phyloP scores from a whole-genome alignment of 1,140 invertebrate genomes.

The Leptinotarsa lineolata region DNA sequence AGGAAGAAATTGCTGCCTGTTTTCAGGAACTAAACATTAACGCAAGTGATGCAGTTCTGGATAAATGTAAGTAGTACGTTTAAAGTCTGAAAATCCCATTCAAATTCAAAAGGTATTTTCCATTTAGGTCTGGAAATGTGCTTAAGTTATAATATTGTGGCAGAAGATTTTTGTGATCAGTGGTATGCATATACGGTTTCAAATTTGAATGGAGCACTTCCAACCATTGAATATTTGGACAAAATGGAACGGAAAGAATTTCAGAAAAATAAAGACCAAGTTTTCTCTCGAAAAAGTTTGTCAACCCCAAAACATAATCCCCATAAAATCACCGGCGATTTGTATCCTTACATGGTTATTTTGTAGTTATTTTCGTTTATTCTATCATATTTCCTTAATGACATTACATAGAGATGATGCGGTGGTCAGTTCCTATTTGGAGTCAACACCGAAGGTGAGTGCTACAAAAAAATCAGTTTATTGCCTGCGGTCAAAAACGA shows the following conservation, averaged over 20 bases:
- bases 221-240: constrained; percentile 61
- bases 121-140: constrained; percentile 63
- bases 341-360: constrained; percentile 12
- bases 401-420: constrained; percentile 13
- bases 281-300: constrained; percentile 35
- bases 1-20: constrained; percentile 20
- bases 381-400: constrained; percentile 27
- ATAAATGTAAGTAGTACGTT: constrained; percentile 37
- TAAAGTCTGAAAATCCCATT: constrained; percentile 23
- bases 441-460: constrained; percentile 33
- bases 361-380: neutral
- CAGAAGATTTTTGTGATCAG: constrained; percentile 68
- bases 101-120: constrained; percentile 24
- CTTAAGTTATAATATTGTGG: constrained; percentile 60
- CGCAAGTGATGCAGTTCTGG: constrained; percentile 26
- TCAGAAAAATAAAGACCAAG: constrained; percentile 52
- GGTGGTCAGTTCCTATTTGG: constrained; percentile 9
- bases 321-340: neutral
- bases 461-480: constrained; percentile 20
- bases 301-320: constrained; percentile 13
- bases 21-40: constrained; percentile 32
- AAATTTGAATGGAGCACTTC: constrained; percentile 62
- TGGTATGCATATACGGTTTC: constrained; percentile 71
- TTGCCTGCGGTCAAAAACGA: constrained; percentile 30
- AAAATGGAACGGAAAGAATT: constrained; percentile 67